Percentiles rank a stretch among this genome's conserved stretches.
Conservation (phyloP, 2,888 invertebrate species). For the Emesis furor region DNA sequence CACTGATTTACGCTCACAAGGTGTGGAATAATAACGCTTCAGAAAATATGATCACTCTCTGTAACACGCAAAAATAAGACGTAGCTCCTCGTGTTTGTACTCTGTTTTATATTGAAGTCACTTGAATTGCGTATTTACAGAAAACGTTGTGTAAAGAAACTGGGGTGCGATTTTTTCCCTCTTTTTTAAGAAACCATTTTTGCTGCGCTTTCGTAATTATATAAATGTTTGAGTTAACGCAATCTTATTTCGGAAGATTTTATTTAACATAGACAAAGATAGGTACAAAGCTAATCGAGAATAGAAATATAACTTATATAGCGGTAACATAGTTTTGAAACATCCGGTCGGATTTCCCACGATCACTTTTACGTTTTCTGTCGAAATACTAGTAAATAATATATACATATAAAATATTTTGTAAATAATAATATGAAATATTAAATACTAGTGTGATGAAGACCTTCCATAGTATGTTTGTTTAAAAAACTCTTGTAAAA, state of each 20-base stretch:
- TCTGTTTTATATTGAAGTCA: constrained; percentile 80
- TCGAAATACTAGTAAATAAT: no score
- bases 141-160: constrained; percentile 89
- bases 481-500: no score
- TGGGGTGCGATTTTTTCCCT: constrained; percentile 88
- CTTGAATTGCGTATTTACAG: constrained; percentile 84
- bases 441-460: no score
- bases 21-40: constrained; percentile 91
- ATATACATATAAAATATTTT: no score
- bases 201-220: constrained; percentile 88
- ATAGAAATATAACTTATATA: no score
- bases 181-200: constrained; percentile 89
- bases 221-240: constrained; percentile 90
- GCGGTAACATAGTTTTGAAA: no score
- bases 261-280: no score
- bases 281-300: no score
- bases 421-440: no score
- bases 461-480: no score
- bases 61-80: constrained; percentile 74
- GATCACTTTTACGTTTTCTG: no score
- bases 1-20: constrained; percentile 92
- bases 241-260: constrained; percentile 66
- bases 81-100: constrained; percentile 76
- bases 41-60: constrained; percentile 87
- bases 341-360: no score